phyloP scores from a whole-genome alignment of 2,888 invertebrate genomes.

The Lasioglossum lativentre region DNA sequence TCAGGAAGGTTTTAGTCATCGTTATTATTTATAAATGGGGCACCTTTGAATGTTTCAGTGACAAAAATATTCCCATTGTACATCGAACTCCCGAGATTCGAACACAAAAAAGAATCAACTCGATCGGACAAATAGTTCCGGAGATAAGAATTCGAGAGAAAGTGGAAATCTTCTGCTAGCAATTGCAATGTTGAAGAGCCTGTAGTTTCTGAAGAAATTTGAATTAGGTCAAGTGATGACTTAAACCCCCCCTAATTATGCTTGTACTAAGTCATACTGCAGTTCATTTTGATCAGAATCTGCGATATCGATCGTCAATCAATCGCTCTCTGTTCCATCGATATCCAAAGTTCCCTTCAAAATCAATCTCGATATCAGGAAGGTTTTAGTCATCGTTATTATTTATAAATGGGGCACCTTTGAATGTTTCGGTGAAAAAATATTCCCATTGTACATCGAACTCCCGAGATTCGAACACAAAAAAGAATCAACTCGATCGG shows the following conservation, averaged over 20 bases:
- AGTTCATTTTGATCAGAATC: background rate
- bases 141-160: background rate
- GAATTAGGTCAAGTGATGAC: background rate
- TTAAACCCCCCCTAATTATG: background rate
- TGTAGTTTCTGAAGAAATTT: background rate
- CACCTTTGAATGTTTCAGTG: background rate
- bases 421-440: background rate
- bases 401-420: background rate
- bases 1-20: background rate
- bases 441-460: background rate
- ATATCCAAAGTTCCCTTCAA: background rate
- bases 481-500: background rate
- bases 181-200: too few species aligned
- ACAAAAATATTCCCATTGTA: background rate
- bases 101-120: background rate
- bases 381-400: background rate
- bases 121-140: background rate
- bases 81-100: background rate
- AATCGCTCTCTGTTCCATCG: too few species aligned
- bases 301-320: background rate
- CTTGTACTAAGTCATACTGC: background rate
- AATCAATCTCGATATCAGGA: background rate
- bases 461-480: background rate
- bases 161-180: too few species aligned
- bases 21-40: background rate